Base-by-base conservation (phyloP, 2,888 invertebrate genomes). In the Phania funesta region DNA sequence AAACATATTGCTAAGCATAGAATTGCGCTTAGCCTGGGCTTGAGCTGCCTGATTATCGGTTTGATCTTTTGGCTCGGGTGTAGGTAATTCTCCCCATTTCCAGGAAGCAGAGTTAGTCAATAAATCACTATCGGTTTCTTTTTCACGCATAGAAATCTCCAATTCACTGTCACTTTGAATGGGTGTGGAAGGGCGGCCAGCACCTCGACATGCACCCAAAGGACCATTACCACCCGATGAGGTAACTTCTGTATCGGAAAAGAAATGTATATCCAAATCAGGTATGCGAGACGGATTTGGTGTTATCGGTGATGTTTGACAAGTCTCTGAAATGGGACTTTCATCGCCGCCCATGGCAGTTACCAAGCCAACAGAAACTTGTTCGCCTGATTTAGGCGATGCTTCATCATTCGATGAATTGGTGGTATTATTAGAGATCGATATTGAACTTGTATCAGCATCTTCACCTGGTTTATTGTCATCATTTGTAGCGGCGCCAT, bases 101-200 rank as follows among this genome's bases (percentile, higher is more conserved):
- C 97, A 97, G 73, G 96, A 96, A 29, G 90, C 88, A 58, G 89
- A 87, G 50, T 85, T 87, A 3, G 86, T 86, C 78, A 89, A 86
- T 18, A 87, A 82, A 83, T 90, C 88, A 11, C 74, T 86, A 32
- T 85, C 86, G 64, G 71, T 86, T 20, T 87, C 89, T 80, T 94
- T 90, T 38, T 89, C 90, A 24, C 91, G 88, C 87, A 90, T 86
- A 0, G 91, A 90, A 80, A 93, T 93, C 91, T 98, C 98, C 88
- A 97, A 95, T 90, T 99, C 99, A 0, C 98, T 97, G 91, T 99
- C 99, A 48, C 98, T 98, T 90, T 97, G 97, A 81, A 96, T 94
- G 7, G 98, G 97, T 13, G 97, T 95, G 84, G 94, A 94, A 44
- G 95, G 94, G 79, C 97, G 93, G 38, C 95, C 95, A 81, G 93